A percentile compares a stretch with the other conserved stretches of the same genome.
Evolutionary conservation across 2,888 invertebrate genomes (phyloP).

Genomic region (Xanthia togata): DNA sequence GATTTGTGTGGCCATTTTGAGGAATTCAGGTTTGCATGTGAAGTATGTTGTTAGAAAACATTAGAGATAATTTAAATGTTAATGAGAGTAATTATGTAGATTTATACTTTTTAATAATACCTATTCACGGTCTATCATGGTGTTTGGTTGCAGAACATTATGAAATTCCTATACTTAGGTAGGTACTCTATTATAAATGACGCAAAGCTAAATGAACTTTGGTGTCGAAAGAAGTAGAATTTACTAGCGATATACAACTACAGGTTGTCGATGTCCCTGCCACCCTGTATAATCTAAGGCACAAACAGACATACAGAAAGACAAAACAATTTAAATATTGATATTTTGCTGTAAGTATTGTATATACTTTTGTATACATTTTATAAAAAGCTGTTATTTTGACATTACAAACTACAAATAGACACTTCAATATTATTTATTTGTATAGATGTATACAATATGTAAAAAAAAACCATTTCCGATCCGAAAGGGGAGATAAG

Average conservation of each 20-base stretch:
- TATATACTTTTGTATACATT: no score
- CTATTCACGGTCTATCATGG: constrained; percentile 7
- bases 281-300: no score
- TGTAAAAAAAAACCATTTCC: no score
- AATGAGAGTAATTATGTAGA: constrained; percentile 4
- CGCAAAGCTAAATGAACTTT: constrained; percentile 10
- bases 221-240: not conserved
- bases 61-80: constrained; percentile 21
- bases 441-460: no score
- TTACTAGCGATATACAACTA: not conserved
- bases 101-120: constrained; percentile 7
- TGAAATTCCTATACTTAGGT: not conserved
- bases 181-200: not conserved
- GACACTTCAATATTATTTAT: no score
- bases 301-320: no score
- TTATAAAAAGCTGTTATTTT: no score
- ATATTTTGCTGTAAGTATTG: no score
- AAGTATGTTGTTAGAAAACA: constrained; percentile 22
- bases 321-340: no score
- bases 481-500: no score
- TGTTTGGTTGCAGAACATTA: not conserved
- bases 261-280: no score
- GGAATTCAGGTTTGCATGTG: constrained; percentile 38
- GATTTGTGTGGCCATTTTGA: constrained; percentile 24
- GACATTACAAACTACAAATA: no score